Evolutionary conservation across 2,113 vertebrate genomes (phyloP).

Genomic region (Speoplatyrhinus poulsoni): DNA sequence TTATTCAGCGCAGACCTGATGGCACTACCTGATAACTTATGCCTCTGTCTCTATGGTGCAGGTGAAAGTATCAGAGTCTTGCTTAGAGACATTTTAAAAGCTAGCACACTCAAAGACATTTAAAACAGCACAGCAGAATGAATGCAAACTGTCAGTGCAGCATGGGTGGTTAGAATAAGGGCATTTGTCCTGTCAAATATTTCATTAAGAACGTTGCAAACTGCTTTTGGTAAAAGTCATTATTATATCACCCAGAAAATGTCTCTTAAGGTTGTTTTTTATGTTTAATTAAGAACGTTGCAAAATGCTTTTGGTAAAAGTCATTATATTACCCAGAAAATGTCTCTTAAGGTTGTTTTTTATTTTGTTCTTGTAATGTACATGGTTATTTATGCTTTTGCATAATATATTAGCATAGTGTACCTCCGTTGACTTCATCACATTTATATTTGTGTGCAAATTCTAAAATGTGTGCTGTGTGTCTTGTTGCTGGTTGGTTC

Average conservation of each 20-base stretch:
- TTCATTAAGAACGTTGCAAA: not conserved
- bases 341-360: not conserved
- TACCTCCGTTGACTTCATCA: not conserved
- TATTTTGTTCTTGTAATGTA: not conserved
- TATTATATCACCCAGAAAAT: not conserved
- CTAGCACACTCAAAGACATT: too few species aligned
- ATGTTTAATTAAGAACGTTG: not conserved
- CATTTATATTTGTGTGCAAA: not conserved
- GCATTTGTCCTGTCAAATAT: not conserved
- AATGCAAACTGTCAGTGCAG: constrained; percentile 18
- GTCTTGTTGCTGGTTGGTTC: not conserved
- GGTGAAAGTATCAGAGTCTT: constrained; percentile 49
- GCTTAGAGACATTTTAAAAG: constrained; percentile 10
- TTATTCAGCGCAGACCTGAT: constrained; percentile 70
- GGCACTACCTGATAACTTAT: constrained; percentile 59
- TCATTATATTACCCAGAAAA: not conserved
- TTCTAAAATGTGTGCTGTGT: not conserved
- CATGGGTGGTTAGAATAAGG: constrained; percentile 5
- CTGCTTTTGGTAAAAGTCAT: constrained; percentile 11
- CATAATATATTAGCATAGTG: not conserved
- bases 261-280: not conserved
- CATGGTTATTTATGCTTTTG: too few species aligned
- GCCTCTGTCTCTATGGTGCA: constrained; percentile 40
- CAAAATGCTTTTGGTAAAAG: constrained; percentile 7
- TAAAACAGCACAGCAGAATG: not conserved